Evolutionary conservation across 2,797 vertebrate genomes (phyloP).

Genomic region (Philypnodon macrostomus): DNA sequence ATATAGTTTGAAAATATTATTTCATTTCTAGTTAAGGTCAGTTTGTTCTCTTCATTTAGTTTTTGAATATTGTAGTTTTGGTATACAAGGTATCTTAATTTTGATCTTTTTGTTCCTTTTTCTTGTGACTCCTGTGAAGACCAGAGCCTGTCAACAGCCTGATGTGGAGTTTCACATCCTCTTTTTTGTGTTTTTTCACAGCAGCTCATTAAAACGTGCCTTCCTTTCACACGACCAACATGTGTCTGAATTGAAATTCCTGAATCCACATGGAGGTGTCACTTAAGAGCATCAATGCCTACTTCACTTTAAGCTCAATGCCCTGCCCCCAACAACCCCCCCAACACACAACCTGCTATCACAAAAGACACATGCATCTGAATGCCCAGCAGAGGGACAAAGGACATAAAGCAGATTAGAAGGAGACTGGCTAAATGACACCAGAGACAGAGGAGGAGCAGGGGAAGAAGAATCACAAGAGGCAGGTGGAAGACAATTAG

Average conservation of each 20-base stretch:
- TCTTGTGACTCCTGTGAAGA: constrained; percentile 45
- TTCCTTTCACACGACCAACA: constrained; percentile 51
- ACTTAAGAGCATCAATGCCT: constrained; percentile 59
- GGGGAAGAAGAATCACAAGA: constrained; percentile 2
- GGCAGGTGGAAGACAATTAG: constrained; percentile 4
- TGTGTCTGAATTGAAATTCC: constrained; percentile 59
- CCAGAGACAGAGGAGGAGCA: constrained; percentile 9
- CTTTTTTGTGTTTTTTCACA: constrained; percentile 22
- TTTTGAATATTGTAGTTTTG: no score
- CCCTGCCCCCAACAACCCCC: constrained; percentile 45
- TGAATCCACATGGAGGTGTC: constrained; percentile 61
- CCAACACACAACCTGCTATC: no score
- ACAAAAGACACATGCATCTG: constrained; percentile 66
- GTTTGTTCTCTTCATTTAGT: no score
- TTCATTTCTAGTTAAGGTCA: no score
- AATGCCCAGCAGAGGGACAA: constrained; percentile 54
- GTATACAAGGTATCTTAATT: no score
- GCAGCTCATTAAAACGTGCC: constrained; percentile 54
- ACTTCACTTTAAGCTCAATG: constrained; percentile 34
- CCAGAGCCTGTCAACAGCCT: constrained; percentile 23
- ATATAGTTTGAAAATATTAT: no score
- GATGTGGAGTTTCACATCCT: constrained; percentile 16
- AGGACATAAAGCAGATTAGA: constrained; percentile 53
- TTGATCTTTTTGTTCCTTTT: no score
- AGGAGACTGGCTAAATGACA: constrained; percentile 44